Base-by-base conservation (phyloP, 64 coral and sea anemone species). In the Acropora yongei region DNA sequence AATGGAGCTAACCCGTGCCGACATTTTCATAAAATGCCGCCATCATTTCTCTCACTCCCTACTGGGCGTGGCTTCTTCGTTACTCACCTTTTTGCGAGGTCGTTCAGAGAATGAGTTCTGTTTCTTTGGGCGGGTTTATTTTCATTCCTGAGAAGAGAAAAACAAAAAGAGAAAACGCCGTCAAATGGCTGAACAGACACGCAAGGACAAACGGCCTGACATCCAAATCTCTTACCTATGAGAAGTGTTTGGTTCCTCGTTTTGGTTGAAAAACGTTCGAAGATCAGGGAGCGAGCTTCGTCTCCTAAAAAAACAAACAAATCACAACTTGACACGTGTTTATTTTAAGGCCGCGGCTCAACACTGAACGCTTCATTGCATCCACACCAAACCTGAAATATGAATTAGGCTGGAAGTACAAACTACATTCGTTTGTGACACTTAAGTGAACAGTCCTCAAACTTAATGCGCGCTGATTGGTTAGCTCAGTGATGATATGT, bases 61-160 rank as follows among this genome's bases (percentile, higher is more conserved):
- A 30, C 30, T 30, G 30, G 30, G 30, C 30, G 30, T 30, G 30
- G 30, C 30, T 30, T 30, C 30, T 30, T 3, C 9, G 55, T 5
- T 2, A 81, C 94, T 92, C 79, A 96, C 94, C 77, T 73, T 89
- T 93, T 96, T 7, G 94, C 94, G 30, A 96, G 90, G 76, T 96
- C 86, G 80, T 96, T 96, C 72, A 92, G 63, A 19, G 94, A 96
- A 80, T 82, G 80, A 7, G 63, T 94, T 89, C 71, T 18, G 9
- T 94, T 84, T 76, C 57, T 47, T 45, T 39, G 20, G 13, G 71
- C 49, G 47, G 40, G 12, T 48, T 84, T 72, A 77, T 71, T 87
- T 20, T 86, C 40, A 44, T 79, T 50, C 18, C 84, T 93, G 65
- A 71, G 18, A 20, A 71, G 39, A 71, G 18, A 20, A 39, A 71